Conservation (phyloP, 1,140 invertebrate genomes). For the Drosophila nasuta region DNA sequence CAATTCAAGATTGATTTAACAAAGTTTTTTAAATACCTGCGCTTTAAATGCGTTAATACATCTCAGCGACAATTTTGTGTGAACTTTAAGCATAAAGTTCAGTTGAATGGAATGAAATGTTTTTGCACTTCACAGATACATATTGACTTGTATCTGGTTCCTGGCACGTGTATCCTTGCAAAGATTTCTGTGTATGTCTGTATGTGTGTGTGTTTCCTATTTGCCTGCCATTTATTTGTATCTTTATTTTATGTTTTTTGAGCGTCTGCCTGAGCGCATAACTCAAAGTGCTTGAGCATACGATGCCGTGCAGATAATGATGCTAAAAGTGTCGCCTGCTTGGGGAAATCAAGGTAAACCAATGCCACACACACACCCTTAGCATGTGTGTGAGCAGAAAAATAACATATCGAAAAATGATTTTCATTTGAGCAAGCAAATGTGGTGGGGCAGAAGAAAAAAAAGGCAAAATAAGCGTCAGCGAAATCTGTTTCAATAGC, state of each 20-base stretch:
- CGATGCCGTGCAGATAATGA: slow-evolving; percentile 78
- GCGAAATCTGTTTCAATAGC: slow-evolving; percentile 76
- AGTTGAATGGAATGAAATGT: slow-evolving; percentile 13
- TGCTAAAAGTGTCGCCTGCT: slow-evolving; percentile 70
- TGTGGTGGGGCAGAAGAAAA: background rate
- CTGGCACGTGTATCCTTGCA: slow-evolving; percentile 5
- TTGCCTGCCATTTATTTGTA: slow-evolving; percentile 75
- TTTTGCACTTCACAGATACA: background rate
- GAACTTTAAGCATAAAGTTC: background rate
- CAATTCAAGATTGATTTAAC: no score
- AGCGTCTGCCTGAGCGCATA: slow-evolving; percentile 72
- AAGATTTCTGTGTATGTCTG: slow-evolving; percentile 9
- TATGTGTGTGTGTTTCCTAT: slow-evolving; percentile 51
- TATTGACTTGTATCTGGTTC: slow-evolving; percentile 2
- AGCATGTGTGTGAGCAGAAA: slow-evolving; percentile 31
- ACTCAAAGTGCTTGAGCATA: slow-evolving; percentile 75
- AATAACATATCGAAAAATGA: slow-evolving; percentile 83
- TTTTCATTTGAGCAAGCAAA: slow-evolving; percentile 65
- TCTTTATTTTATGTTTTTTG: slow-evolving; percentile 70
- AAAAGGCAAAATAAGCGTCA: slow-evolving; percentile 64
- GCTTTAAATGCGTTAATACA: background rate
- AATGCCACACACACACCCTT: slow-evolving; percentile 43
- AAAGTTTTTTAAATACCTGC: background rate
- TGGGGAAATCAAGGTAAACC: slow-evolving; percentile 62
- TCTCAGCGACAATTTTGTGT: background rate